phyloP scores from a whole-genome alignment of 2,113 vertebrate species.

The Lepus europaeus region DNA sequence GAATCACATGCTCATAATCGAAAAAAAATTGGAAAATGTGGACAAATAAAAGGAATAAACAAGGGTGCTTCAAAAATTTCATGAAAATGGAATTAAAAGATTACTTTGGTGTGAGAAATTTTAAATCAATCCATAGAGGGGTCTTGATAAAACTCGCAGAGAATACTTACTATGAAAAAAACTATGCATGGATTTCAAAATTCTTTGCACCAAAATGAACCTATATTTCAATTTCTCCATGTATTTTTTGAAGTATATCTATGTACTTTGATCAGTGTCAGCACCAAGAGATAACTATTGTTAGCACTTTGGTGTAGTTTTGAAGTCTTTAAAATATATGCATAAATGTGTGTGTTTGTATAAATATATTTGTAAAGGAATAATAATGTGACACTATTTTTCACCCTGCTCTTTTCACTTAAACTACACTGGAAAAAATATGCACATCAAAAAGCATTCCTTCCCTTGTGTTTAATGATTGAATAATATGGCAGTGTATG shows the following conservation, averaged over 20 bases:
- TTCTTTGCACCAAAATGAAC: no score
- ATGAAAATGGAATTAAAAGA: no score
- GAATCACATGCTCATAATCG: background rate
- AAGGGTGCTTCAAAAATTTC: background rate
- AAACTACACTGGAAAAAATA: constrained; percentile 56
- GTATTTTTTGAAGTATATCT: no score
- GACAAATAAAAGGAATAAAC: background rate
- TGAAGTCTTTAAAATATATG: background rate
- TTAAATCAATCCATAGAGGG: no score
- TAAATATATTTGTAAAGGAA: constrained; percentile 38
- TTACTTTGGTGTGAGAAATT: background rate
- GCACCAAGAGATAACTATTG: no score
- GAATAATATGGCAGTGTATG: constrained; percentile 14
- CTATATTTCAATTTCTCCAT: no score
- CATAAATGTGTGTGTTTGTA: background rate
- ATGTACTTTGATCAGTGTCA: no score
- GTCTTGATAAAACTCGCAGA: no score
- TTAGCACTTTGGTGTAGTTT: no score
- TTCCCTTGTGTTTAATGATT: constrained; percentile 48
- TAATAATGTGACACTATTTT: constrained; percentile 44
- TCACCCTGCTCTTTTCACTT: constrained; percentile 52
- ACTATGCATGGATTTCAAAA: no score
- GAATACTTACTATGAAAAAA: no score
- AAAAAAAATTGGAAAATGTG: constrained; percentile 34
- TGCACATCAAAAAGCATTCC: constrained; percentile 32